Base-by-base conservation (phyloP, 2,113 vertebrate genomes). In the Crotalus tigris region DNA sequence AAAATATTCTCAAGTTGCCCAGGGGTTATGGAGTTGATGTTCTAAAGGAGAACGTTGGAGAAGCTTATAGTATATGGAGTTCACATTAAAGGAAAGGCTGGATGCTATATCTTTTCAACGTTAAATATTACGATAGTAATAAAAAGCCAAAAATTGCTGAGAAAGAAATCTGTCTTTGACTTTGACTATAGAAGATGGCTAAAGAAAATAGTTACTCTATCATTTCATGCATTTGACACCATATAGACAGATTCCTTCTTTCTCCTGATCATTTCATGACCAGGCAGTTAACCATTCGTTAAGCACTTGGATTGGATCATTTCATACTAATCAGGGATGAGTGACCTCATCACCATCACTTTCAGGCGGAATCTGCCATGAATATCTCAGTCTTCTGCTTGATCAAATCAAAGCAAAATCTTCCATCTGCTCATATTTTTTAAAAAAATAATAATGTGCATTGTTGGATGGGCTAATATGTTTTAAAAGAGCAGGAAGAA, bases 391-490 rank as follows among this genome's bases (percentile, higher is more conserved):
- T 95, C 97, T 97, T 92, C 96, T 95, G 88, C 95, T 96, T 96
- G 95, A 95, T 89, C 75, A 92, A 91, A 95, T 94, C 58, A 97
- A 89, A 95, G 89, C 97, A 96, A 96, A 94, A 89, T 93, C 93
- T 95, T 96, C 96, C 96, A 98, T 98, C 96, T 98, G 97, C 96
- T 96, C 94, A 96, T 94, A 94, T 93, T 69, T 88, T 3, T 90
- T 13, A 1, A 57, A 89, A 61, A 3, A 92, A 13, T 54, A 51
- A 29, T 10, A 57, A 51, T 44, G 94, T 5, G 19, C 92, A 92
- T 93, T 93, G 39, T 93, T 93, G 39, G n/a, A 94, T 85, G 29
- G 13, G 7, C 10, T 58, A 58, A 46, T 92, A 87, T 92, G 81
- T 44, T 90, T 49, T 0, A 17, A 96, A 93, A 15, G 4, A 94